Evolutionary conservation across 2,797 vertebrate genomes (phyloP), one percentile per base, ranked within the genome.

Genomic region (Poliocrania exsul): DNA sequence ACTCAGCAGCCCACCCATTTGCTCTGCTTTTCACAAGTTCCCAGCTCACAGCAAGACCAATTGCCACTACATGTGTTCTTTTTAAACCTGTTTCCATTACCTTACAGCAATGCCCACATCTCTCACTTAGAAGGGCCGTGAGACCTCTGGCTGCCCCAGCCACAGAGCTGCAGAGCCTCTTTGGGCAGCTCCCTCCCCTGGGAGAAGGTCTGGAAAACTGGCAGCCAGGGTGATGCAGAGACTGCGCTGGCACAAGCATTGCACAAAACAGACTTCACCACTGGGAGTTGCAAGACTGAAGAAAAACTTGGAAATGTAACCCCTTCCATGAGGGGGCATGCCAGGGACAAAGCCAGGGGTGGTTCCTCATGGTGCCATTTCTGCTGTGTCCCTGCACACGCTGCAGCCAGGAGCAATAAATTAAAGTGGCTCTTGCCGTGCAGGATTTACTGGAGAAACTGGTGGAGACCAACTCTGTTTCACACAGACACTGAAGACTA

Each of bases 61-160:
- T 44, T 2, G 1, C 23, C 40, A 9, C 49, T 29, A 16, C 12
- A 7, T 0, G 6, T 44, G 49, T 46, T 40, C 23, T 54, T 78
- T 60, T 14, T 0, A 58, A 80, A 33, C 7, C 10, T n/a, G 10
- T n/a, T 61, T 65, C 60, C 51, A 31, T 18, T 44, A 47, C 14
- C 31, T 65, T 46, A 40, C 13, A 72, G n/a, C 33, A 83, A 44
- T 14, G 37, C 3, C 1, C 31, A 16, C 0, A 0, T 73, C 24
- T 56, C 53, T 71, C 12, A 29, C n/a, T 54, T 25, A 14, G 10
- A 51, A 44, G 65, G 25, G 6, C 40, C 0, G 0, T 0, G 3
- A 77, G 40, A 49, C 5, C 23, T 56, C 31, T 1, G 1, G 37
- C 70, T 67, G 46, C 26, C 53, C 19, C 13, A 11, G 1, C 5